Base-by-base conservation (phyloP, 2,888 invertebrate genomes). In the Callyntrura guangdongensis region DNA sequence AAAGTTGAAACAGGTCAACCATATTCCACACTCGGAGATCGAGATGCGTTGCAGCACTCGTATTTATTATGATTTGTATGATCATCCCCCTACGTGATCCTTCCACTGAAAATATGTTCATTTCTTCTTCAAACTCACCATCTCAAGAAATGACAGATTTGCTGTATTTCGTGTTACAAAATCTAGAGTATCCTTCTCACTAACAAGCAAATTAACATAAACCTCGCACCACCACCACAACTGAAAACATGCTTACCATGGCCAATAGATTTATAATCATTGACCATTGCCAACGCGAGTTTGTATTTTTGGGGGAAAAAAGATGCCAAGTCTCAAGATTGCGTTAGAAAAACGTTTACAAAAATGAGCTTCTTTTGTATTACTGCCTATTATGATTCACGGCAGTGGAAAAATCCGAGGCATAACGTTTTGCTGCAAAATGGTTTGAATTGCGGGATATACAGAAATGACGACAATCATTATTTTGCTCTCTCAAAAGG, bases 231-330 rank as follows among this genome's bases (percentile, higher is more conserved):
- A 72, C 45, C 22, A 25, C n/a, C 27, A 45, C 69, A 72, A 79
- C 25, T 25, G 27, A 45, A 67, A 83, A 83, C 86, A 85, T 49
- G 85, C 72, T 61, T 61, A 56, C 86, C 77, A 45, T 77, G 86
- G 86, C 77, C 77, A 86, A 59, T 86, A 69, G 69, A 69, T 72
- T 72, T 72, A 85, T 36, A n/a, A 72, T 67, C 49, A 81, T 61
- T 59, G 12, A 47, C 25, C 69, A 85, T 85, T 85, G 49, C 69
- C 27, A 83, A 85, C 56, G 27, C 4, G 56, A 36, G 69, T 36
- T 36, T 36, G 14, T 8, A 20, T 61, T 12, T 8, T 8, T 61
- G 61, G n/a, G 2, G n/a, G 9, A 8, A 17, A 61, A n/a, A 61
- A n/a, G n/a, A 1, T 20, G 20, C 20, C 17, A 25, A 64, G 45